A percentile compares a stretch with the other conserved stretches of the same genome.
These are phyloP conservation scores for Alligator mississippiensis DNA, from an alignment of 2,113 vertebrate genomes.

Conservation along the genomic window DNA sequence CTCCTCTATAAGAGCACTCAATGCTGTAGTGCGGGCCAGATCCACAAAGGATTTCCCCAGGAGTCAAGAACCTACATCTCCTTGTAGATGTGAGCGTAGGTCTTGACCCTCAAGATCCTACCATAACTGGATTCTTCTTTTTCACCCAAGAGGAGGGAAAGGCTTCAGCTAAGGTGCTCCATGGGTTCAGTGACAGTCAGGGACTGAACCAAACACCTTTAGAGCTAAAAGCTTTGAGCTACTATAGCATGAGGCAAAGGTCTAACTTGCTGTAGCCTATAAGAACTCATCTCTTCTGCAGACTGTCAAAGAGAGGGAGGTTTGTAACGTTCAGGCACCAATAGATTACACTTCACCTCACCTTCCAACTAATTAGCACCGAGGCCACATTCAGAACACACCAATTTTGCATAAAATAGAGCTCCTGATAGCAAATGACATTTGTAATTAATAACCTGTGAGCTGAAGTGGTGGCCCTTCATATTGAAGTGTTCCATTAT, in stretches of 20 bases:
- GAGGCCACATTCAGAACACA: constrained; percentile 27
- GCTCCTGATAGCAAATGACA: constrained; percentile 58
- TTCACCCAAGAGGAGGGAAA: not conserved
- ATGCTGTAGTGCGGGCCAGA: too few species aligned
- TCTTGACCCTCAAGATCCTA: not conserved
- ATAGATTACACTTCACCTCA: constrained; percentile 23
- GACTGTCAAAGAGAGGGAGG: not conserved
- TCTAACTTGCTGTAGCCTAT: too few species aligned
- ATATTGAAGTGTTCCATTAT: constrained; percentile 70
- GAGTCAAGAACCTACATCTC: too few species aligned
- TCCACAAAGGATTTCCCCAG: too few species aligned
- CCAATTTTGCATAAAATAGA: constrained; percentile 34
- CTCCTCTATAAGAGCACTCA: not conserved
- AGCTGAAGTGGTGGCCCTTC: constrained; percentile 49
- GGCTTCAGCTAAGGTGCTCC: not conserved
- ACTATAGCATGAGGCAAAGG: too few species aligned
- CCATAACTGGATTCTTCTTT: not conserved
- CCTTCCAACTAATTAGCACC: constrained; percentile 54
- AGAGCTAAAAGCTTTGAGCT: too few species aligned
- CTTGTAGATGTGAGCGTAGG: not conserved
- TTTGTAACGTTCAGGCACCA: constrained; percentile 6
- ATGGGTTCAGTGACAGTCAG: too few species aligned
- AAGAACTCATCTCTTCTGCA: too few species aligned
- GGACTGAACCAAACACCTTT: too few species aligned
- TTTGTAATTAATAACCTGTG: constrained; percentile 69